Evolutionary conservation across 2,888 invertebrate genomes (phyloP).

Genomic region (Hydrotaea cyrtoneurina): DNA sequence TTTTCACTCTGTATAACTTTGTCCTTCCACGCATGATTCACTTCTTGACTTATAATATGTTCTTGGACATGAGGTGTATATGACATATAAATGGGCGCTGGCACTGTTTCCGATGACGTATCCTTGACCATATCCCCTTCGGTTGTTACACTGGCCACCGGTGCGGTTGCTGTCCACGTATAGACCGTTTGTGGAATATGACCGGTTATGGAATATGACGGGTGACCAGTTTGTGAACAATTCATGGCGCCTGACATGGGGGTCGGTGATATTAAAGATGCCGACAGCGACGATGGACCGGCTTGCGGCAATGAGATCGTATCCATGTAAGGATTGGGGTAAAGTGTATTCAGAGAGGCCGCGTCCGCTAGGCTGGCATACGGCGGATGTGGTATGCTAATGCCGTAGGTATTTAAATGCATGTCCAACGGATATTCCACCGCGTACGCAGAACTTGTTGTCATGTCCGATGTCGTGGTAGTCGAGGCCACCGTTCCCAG

Average conservation of each 20-base stretch:
- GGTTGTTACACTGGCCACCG: slow-evolving; percentile 45
- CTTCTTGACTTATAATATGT: slow-evolving; percentile 75
- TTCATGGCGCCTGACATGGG: slow-evolving; percentile 39
- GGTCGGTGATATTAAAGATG: slow-evolving; percentile 4
- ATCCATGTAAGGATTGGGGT: slow-evolving; percentile 65
- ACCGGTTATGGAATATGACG: slow-evolving; percentile 46
- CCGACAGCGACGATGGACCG: neutral
- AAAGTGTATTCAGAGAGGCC: slow-evolving; percentile 36
- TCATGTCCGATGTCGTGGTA: slow-evolving; percentile 66
- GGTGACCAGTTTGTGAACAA: slow-evolving; percentile 24
- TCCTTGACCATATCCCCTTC: slow-evolving; percentile 26
- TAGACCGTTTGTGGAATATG: slow-evolving; percentile 77
- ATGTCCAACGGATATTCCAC: slow-evolving; percentile 65
- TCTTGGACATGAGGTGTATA: slow-evolving; percentile 72
- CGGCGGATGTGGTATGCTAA: slow-evolving; percentile 25
- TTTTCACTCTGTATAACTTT: slow-evolving; percentile 84
- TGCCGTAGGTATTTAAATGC: slow-evolving; percentile 54
- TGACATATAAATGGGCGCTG: slow-evolving; percentile 74
- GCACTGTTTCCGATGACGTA: slow-evolving; percentile 72
- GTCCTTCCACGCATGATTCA: slow-evolving; percentile 83
- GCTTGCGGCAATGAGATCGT: slow-evolving; percentile 40
- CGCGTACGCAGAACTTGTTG: slow-evolving; percentile 67
- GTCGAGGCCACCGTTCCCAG: slow-evolving; percentile 70
- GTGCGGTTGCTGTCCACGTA: slow-evolving; percentile 72
- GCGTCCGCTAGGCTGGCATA: slow-evolving; percentile 37